Base-by-base conservation (phyloP, 2,797 vertebrate genomes). In the Cyprinella venusta region DNA sequence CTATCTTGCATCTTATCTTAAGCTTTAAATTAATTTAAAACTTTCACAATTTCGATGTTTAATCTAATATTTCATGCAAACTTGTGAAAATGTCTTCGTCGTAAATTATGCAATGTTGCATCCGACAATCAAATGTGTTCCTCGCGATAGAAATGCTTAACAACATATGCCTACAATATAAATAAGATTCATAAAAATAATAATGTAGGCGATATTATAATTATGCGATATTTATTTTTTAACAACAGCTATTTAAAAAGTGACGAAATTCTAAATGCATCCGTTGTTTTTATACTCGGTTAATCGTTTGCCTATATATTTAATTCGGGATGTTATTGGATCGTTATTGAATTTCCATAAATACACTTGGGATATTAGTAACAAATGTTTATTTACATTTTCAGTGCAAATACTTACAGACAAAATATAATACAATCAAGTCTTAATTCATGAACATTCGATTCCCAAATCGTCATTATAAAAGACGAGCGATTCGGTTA, bases 321-420 rank as follows among this genome's bases (percentile, higher is more conserved):
- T 33, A 33, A 33, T 33, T 33, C 3, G 30, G 2, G 30, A 33
- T 33, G 30, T 33, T 33, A 33, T 30, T 30, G 30, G 30, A 19
- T 30, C 2, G 69, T 54, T 16, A 8, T 13, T 9, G 6, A n/a
- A 9, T 48, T 78, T 2, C 9, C n/a, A 56, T 68, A 26, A 56
- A 80, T 30, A n/a, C 75, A 50, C 52, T 88, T 93, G 24, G 91
- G 91, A 93, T 87, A 94, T 95, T 93, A 91, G 90, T 95, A 96
- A 93, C 94, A 96, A 97, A 96, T 92, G 89, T 96, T 99, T 98
- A 98, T 98, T 98, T 98, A 98, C 97, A 98, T 89, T 91, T 92
- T 95, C 95, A 95, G 95, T 96, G 96, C 96, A 96, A 95, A 93
- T 93, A 91, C 93, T 91, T 93, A 92, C 92, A 91, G 91, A 95